phyloP scores from a whole-genome alignment of 2,797 vertebrate species.

The Cynopterus sphinx region DNA sequence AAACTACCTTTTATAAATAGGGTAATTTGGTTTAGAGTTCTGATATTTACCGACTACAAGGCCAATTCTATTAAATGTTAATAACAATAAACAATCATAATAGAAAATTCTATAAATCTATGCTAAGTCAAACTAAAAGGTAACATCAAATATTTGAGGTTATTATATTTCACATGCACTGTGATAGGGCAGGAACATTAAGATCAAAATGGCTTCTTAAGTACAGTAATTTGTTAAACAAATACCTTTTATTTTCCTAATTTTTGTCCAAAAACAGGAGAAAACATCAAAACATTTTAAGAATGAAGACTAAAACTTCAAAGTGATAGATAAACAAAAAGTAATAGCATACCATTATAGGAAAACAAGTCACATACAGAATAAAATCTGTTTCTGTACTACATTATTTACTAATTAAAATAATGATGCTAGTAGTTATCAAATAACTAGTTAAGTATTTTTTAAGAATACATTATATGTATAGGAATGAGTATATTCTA shows the following conservation, averaged over 20 bases:
- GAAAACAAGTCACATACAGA: neutral
- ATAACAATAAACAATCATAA: conserved; percentile 24
- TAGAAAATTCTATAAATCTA: neutral
- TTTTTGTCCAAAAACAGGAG: neutral
- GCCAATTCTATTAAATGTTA: neutral
- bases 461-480: neutral
- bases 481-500: neutral
- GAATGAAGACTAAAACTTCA: neutral
- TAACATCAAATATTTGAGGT: neutral
- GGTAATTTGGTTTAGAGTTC: neutral
- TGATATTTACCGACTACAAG: neutral
- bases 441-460: neutral
- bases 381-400: neutral
- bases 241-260: neutral
- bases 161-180: neutral
- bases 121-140: neutral
- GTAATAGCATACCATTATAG: neutral
- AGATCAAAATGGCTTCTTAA: neutral
- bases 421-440: neutral
- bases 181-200: neutral
- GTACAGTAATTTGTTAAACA: neutral
- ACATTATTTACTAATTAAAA: neutral
- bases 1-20: conserved; percentile 9
- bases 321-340: neutral
- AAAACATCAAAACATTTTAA: conserved; percentile 4